Base-by-base conservation (phyloP, 2,797 vertebrate genomes). In the Momotus momota region DNA sequence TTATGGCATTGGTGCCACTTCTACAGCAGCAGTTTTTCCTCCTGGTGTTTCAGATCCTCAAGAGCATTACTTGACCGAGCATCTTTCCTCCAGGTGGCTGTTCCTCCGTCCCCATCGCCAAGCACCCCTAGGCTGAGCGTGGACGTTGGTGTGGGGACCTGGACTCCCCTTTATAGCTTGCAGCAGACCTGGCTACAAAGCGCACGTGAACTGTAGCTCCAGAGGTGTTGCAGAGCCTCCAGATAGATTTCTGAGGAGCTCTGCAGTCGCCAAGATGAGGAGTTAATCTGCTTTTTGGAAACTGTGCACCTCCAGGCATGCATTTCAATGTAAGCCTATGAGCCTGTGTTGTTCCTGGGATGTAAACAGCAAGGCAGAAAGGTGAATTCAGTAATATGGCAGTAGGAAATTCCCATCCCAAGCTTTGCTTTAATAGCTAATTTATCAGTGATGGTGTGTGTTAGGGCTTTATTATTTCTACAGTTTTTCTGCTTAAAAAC, bases 401-500 rank as follows among this genome's bases (percentile, higher is more conserved):
- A 72, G 64, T 64, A 77, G 84, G 64, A 62, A 61, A 43, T 65
- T 87, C 48, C 70, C 81, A 70, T 62, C 60, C 67, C 79, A 80
- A 87, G 26, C 55, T 48, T 89, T 91, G 81, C 71, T 89, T 94
- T 82, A 85, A 48, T 33, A 62, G 46, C 41, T 84, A 31, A 75
- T 95, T 93, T 82, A 48, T 65, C 84, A 92, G 51, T 0, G 0
- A 2, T 45, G 48, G 43, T 55, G 35, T 60, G 57, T 61, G 31
- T 72, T 91, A 83, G 54, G 51, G 43, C 64, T 88, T 86, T 74
- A 64, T 90, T 82, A 90, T 88, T 95, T 77, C 85, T 35, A 20
- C 49, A 46, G 14, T 91, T 89, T 82, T 20, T 86, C 46, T 84
- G 35, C 72, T 86, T 73, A 80, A 92, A 93, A 93, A 41, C 70